phyloP scores from a whole-genome alignment of 2,797 vertebrate species.

The Lithobates sylvaticus region DNA sequence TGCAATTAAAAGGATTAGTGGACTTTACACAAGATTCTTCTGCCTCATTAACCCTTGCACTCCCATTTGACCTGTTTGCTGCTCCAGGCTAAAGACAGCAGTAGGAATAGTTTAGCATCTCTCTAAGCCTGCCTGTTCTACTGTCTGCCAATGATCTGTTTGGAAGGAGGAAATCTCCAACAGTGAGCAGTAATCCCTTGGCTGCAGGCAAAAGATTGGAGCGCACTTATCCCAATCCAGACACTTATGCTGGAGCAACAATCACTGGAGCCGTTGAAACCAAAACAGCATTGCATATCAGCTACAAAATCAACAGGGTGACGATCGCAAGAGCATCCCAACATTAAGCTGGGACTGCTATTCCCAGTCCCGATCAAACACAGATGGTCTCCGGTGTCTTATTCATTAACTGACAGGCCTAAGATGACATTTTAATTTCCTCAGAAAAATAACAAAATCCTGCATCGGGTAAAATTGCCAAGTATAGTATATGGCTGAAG shows the following conservation, averaged over 20 bases:
- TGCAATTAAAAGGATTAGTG: background rate
- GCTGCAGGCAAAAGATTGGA: slow-evolving; percentile 28
- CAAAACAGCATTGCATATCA: slow-evolving; percentile 12
- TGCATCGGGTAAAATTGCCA: slow-evolving; percentile 3
- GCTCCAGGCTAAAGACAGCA: background rate
- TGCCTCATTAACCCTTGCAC: background rate
- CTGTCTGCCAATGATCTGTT: slow-evolving; percentile 21
- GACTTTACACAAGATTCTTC: slow-evolving; percentile 3
- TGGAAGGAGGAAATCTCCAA: background rate
- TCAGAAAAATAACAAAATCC: background rate
- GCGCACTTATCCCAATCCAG: slow-evolving; percentile 12
- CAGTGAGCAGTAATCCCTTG: slow-evolving; percentile 32
- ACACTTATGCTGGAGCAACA: slow-evolving; percentile 31
- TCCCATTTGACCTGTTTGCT: background rate
- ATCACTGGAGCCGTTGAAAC: background rate
- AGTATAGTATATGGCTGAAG: background rate
- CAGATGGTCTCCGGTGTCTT: background rate
- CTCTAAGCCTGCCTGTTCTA: background rate
- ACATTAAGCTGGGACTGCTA: background rate
- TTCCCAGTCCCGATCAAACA: background rate
- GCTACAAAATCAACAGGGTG: background rate
- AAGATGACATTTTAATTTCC: slow-evolving; percentile 12
- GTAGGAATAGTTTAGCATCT: background rate
- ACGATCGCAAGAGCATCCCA: background rate
- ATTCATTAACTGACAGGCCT: slow-evolving; percentile 4